Evolutionary conservation across 2,888 invertebrate genomes (phyloP).

Genomic region (Tachina lurida): DNA sequence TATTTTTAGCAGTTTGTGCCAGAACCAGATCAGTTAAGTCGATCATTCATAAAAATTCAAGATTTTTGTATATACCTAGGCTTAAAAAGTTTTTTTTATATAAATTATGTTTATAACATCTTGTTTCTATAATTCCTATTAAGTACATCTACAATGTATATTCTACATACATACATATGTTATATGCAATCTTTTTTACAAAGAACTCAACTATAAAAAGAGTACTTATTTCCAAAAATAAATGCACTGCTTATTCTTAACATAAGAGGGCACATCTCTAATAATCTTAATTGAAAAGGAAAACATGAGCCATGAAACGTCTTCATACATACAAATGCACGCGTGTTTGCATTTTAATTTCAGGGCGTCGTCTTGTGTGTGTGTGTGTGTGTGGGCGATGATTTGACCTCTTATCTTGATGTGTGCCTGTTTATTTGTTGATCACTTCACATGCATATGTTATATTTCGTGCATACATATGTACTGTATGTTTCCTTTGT

Average conservation of each 20-base stretch:
- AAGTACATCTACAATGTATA: too few species aligned
- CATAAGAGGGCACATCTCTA: conserved; percentile 7
- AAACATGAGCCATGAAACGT: conserved; percentile 37
- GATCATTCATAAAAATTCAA: too few species aligned
- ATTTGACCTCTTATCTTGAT: conserved; percentile 48
- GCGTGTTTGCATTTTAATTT: conserved; percentile 22
- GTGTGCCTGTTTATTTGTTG: conserved; percentile 45
- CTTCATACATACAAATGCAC: not conserved
- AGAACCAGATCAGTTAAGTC: too few species aligned
- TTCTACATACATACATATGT: too few species aligned
- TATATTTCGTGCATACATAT: too few species aligned
- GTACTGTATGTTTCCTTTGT: conserved; percentile 49
- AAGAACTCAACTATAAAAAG: not conserved
- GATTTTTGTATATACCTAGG: too few species aligned
- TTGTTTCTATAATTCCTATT: too few species aligned
- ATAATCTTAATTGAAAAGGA: conserved; percentile 34
- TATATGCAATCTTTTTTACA: too few species aligned
- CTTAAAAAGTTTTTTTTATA: too few species aligned
- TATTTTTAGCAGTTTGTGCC: too few species aligned
- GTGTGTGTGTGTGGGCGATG: conserved; percentile 61
- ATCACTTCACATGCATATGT: not conserved
- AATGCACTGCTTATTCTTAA: not conserved
- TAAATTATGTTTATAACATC: too few species aligned
- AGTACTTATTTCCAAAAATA: conserved; percentile 2
- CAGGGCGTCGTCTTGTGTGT: conserved; percentile 67